Conservation (phyloP, 1,140 invertebrate species). For the Drosophila pectinifera region DNA sequence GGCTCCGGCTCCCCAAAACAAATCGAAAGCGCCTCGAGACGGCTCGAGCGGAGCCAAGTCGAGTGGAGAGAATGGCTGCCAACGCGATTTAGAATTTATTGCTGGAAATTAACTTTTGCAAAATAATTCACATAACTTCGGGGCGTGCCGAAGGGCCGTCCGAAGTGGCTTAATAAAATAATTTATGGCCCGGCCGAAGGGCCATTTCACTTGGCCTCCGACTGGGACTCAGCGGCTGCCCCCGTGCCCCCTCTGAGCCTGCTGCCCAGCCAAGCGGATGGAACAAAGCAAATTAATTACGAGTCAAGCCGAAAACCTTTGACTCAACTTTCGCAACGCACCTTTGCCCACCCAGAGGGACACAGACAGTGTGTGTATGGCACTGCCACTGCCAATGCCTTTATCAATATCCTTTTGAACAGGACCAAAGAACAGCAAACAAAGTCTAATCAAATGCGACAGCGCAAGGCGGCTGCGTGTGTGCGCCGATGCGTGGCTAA, state of each 20-base stretch:
- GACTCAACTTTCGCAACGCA: slow-evolving; percentile 64
- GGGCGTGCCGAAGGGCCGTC: slow-evolving; percentile 62
- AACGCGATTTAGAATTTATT: slow-evolving; percentile 82
- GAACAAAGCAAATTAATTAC: slow-evolving; percentile 85
- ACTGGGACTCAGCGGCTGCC: slow-evolving; percentile 13
- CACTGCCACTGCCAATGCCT: slow-evolving; percentile 59
- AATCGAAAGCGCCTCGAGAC: slow-evolving; percentile 29
- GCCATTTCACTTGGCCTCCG: slow-evolving; percentile 56
- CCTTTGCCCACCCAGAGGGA: slow-evolving; percentile 43
- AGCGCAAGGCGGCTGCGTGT: slow-evolving; percentile 41
- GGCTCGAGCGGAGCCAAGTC: slow-evolving; percentile 11
- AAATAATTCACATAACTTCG: slow-evolving; percentile 82
- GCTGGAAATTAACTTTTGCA: slow-evolving; percentile 81
- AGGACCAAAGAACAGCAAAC: slow-evolving; percentile 35
- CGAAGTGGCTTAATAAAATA: slow-evolving; percentile 84
- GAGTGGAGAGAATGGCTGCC: slow-evolving; percentile 50
- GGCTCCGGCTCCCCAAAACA: slow-evolving; percentile 18
- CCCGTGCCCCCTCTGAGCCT: slow-evolving; percentile 1
- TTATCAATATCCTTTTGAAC: slow-evolving; percentile 80
- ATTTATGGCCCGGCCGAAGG: slow-evolving; percentile 73
- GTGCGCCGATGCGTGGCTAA: slow-evolving; percentile 73
- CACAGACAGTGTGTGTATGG: background rate
- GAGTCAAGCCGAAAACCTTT: slow-evolving; percentile 79
- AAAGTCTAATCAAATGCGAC: slow-evolving; percentile 79
- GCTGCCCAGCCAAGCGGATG: slow-evolving; percentile 64